Conservation (phyloP, 2,113 vertebrate genomes). For the Nothocercus julius region DNA sequence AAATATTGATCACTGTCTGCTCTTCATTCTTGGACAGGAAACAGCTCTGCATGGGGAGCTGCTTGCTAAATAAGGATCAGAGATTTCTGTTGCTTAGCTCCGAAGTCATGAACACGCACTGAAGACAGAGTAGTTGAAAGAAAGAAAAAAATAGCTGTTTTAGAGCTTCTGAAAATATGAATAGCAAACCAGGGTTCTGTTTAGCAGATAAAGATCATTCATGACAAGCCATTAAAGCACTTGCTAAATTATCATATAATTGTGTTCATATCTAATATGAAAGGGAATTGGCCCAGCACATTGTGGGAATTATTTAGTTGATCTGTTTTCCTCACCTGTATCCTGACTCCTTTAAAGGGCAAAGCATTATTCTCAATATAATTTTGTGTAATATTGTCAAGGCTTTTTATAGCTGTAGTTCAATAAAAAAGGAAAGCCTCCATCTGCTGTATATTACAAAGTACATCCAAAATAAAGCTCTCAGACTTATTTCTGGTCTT, state of each 20-base stretch:
- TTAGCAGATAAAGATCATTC: slow-evolving; percentile 20
- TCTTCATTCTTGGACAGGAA: background rate
- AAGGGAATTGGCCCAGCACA: background rate
- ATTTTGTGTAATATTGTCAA: background rate
- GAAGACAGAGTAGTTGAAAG: background rate
- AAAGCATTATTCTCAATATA: background rate
- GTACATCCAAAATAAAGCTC: background rate
- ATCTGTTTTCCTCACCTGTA: slow-evolving; percentile 9
- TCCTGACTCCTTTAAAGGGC: background rate
- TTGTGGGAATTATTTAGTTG: background rate
- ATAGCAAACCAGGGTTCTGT: slow-evolving; percentile 4
- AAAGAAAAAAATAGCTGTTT: background rate
- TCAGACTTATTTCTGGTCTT: background rate
- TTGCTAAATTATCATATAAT: slow-evolving; percentile 13
- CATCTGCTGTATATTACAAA: background rate
- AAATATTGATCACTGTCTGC: background rate
- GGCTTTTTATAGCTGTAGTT: background rate
- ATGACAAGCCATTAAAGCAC: slow-evolving; percentile 36
- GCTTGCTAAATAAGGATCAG: background rate
- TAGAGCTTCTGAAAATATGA: slow-evolving; percentile 33
- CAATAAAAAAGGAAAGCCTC: background rate
- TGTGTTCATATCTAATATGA: slow-evolving; percentile 6
- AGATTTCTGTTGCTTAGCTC: background rate
- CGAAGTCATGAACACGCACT: background rate
- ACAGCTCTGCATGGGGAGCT: background rate